These are phyloP conservation scores for Forbesichthys agassizii DNA, from an alignment of 2,113 vertebrate genomes.

Conservation along the genomic window DNA sequence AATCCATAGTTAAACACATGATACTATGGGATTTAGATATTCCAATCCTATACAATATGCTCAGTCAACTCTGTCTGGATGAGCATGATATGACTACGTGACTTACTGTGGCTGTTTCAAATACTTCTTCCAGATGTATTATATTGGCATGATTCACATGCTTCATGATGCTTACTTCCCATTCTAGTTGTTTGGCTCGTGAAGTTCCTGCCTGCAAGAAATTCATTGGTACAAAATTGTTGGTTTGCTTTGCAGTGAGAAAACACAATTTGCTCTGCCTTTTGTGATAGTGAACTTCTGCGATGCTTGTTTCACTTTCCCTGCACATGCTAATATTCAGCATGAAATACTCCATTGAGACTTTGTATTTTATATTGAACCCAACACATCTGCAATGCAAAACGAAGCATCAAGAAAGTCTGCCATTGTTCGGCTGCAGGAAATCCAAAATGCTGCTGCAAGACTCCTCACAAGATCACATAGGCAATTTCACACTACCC, in stretches of 20 bases:
- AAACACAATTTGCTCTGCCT: too few species aligned
- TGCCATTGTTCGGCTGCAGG: too few species aligned
- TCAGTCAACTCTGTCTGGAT: conserved; percentile 12
- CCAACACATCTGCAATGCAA: too few species aligned
- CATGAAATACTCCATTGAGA: too few species aligned
- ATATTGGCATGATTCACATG: conserved; percentile 81
- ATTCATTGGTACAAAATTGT: conserved; percentile 16
- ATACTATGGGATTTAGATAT: conserved; percentile 9
- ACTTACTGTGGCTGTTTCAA: conserved; percentile 81
- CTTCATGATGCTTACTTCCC: conserved; percentile 85
- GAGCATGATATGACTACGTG: conserved; percentile 5
- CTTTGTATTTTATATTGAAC: too few species aligned
- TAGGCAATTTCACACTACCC: too few species aligned
- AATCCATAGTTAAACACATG: conserved; percentile 2
- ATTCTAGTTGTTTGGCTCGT: conserved; percentile 80
- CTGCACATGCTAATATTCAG: too few species aligned
- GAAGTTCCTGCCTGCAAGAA: conserved; percentile 82
- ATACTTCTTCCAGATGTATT: conserved; percentile 85
- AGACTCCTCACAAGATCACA: too few species aligned
- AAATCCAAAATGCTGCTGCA: too few species aligned
- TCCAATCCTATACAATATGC: background rate
- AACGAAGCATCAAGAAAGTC: too few species aligned
- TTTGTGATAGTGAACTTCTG: too few species aligned
- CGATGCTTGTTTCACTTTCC: too few species aligned
- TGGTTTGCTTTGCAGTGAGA: background rate